Base-by-base conservation (phyloP, 2,888 invertebrate species). In the Macrosoma leucophasiata region DNA sequence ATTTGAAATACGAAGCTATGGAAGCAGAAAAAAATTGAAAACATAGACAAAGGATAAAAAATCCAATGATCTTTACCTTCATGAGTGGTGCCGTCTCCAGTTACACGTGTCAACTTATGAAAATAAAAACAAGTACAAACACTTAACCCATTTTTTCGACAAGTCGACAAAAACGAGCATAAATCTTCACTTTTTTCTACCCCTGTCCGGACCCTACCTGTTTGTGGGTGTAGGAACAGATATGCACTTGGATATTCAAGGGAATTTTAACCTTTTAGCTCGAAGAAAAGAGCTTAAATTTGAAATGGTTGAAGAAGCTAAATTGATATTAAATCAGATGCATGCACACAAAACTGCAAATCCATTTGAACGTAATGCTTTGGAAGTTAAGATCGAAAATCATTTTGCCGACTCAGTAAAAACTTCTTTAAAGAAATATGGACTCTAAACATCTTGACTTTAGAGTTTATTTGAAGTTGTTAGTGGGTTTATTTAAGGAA, bases 111-210 rank as follows among this genome's bases (percentile, higher is more conserved):
- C 67, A 62, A 65, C 60, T 58, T 52, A 46, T 54, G 53, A 50
- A 64, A 58, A 55, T 50, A 46, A 48, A 52, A 64, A 59, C 52
- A 56, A 56, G 42, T 45, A 43, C 65, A 69, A 64, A 74, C 68
- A 71, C 70, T 72, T 69, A 69, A 67, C 69, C 69, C 62, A 68
- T 64, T 72, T 73, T 74, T 73, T 69, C n/a, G 58, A 53, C 37
- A 44, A 51, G 55, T 58, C 47, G 55, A 55, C 57, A 61, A 61
- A 61, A 64, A 66, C 66, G 61, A 61, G 62, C 63, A 72, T 72
- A 66, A 72, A 76, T 72, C 69, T 62, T 55, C 34, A 42, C 33
- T 64, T 70, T 63, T 61, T 63, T 55, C 39, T 54, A 57, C 48
- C 43, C 46, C 50, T 33, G 42, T 49, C 55, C 52, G 44, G 36